Conservation (phyloP, 2,888 invertebrate species). For the Aromia moschata region DNA sequence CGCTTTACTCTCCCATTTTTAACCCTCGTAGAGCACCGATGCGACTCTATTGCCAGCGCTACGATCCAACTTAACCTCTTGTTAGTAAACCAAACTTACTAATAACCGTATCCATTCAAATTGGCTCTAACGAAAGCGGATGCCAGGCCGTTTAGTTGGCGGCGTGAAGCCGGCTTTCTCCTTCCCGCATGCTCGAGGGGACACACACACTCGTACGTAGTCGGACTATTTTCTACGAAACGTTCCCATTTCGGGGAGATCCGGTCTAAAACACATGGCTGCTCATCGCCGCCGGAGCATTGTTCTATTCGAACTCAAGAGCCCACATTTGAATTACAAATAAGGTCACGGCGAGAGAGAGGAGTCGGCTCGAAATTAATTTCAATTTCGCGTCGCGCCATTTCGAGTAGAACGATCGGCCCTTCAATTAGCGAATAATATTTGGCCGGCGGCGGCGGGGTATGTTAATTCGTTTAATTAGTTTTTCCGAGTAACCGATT, state of each 20-base stretch:
- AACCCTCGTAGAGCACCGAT: not conserved
- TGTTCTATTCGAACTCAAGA: conserved; percentile 41
- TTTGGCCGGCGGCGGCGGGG: conserved; percentile 49
- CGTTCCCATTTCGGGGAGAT: conserved; percentile 36
- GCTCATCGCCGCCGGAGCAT: conserved; percentile 36
- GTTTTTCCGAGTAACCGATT: not conserved
- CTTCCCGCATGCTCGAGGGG: conserved; percentile 10
- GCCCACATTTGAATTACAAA: conserved; percentile 58
- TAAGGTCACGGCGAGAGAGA: conserved; percentile 54
- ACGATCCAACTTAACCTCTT: not conserved
- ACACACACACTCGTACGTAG: not conserved
- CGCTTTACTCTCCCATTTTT: not conserved
- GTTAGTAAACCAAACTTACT: conserved; percentile 10
- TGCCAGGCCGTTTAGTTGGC: conserved; percentile 12
- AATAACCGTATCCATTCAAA: conserved; percentile 20
- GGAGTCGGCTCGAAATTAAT: conserved; percentile 54
- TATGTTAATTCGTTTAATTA: conserved; percentile 52
- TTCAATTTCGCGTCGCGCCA: conserved; percentile 54
- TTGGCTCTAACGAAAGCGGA: conserved; percentile 12
- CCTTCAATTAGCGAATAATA: conserved; percentile 56
- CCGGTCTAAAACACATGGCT: conserved; percentile 40
- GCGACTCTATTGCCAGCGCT: no score
- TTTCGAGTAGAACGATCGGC: conserved; percentile 46
- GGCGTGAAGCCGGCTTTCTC: conserved; percentile 9
- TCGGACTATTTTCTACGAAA: conserved; percentile 34